Evolutionary conservation across 1,140 invertebrate species (phyloP).

Genomic region (Calephelis nemesis): DNA sequence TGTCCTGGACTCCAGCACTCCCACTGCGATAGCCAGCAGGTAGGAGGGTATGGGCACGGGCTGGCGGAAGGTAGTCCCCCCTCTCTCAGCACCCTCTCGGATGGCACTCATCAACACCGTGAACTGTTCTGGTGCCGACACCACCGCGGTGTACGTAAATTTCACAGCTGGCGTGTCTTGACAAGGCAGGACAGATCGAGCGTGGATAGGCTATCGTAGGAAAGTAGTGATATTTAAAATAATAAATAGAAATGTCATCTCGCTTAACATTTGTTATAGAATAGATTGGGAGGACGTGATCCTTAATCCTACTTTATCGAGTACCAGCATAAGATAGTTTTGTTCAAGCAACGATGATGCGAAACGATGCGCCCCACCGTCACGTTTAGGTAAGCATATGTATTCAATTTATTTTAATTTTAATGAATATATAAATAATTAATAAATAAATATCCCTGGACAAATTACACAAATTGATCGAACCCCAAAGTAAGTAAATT

Average conservation of each 20-base stretch:
- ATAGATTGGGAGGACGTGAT: too few relatives aligned
- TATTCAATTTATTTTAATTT: too few relatives aligned
- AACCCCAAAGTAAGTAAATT: too few relatives aligned
- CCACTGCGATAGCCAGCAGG: conserved; percentile 92
- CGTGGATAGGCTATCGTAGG: conserved; percentile 89
- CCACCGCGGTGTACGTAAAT: conserved; percentile 90
- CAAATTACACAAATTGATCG: too few relatives aligned
- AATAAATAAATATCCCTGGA: too few relatives aligned
- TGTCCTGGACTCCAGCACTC: conserved; percentile 86
- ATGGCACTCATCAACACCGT: conserved; percentile 95
- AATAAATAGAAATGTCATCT: not conserved
- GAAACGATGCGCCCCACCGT: too few relatives aligned
- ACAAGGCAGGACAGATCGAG: conserved; percentile 92
- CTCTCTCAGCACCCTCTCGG: conserved; percentile 65
- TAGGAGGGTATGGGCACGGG: conserved; percentile 88
- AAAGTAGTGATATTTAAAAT: not conserved
- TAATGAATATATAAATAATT: too few relatives aligned
- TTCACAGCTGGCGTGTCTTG: conserved; percentile 97
- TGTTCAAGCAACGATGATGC: too few relatives aligned
- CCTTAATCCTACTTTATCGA: too few relatives aligned
- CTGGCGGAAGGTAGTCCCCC: conserved; percentile 84
- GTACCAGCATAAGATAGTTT: too few relatives aligned
- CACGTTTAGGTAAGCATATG: too few relatives aligned
- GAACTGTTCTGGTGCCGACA: conserved; percentile 87
- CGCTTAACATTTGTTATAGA: too few relatives aligned